These are phyloP conservation scores for Fulmarus glacialis DNA, from an alignment of 2,113 vertebrate genomes.

Conservation along the genomic window DNA sequence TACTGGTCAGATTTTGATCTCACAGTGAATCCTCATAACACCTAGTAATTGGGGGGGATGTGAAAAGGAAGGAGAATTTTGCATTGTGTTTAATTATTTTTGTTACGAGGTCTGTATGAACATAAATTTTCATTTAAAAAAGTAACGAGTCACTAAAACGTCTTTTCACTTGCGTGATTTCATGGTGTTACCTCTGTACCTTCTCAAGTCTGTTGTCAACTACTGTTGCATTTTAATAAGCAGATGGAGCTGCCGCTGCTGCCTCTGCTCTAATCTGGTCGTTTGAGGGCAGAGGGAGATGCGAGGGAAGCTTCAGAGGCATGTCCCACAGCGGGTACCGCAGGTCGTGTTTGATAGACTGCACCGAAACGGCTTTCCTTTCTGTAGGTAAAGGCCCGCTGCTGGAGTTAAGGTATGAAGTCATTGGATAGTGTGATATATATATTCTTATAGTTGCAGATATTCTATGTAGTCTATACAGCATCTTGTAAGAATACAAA, in stretches of 20 bases:
- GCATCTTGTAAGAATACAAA: not conserved
- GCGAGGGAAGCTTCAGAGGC: not conserved
- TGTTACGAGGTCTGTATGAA: not conserved
- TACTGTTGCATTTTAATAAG: not conserved
- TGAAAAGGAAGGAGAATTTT: not conserved
- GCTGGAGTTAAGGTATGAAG: not conserved
- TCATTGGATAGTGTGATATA: fast-evolving
- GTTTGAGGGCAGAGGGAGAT: not conserved
- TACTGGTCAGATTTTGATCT: not conserved
- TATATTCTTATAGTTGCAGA: not conserved
- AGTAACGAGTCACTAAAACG: not conserved
- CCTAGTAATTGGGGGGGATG: fast-evolving
- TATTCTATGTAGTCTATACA: fast-evolving
- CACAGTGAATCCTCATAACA: fast-evolving
- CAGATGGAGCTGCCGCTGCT: not conserved
- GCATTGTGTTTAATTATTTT: not conserved
- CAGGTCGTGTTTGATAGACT: fast-evolving
- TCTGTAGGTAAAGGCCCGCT: fast-evolving
- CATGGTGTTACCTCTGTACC: not conserved
- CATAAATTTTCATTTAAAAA: not conserved
- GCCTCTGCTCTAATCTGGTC: not conserved
- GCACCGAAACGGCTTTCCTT: fast-evolving
- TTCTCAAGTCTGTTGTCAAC: not conserved
- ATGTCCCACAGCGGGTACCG: fast-evolving
- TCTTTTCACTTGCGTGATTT: not conserved